A percentile compares a stretch with the other conserved stretches of the same genome.
Conservation (phyloP, 2,113 vertebrate species). For the Acrocephalus arundinaceus region DNA sequence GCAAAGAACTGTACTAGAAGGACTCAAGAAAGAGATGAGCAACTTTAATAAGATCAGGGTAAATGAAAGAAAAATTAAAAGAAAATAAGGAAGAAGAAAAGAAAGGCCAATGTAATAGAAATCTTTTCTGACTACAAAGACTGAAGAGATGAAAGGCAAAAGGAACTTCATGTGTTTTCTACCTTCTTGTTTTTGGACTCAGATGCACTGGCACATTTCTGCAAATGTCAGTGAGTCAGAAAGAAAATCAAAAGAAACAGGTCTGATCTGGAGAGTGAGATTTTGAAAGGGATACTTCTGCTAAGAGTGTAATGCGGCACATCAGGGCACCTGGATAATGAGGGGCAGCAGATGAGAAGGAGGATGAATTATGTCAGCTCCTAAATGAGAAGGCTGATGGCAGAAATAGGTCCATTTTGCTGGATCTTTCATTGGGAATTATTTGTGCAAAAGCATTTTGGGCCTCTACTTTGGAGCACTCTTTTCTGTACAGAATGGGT, state of each 20-base stretch:
- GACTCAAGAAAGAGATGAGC: constrained; percentile 12
- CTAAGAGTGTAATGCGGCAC: constrained; percentile 20
- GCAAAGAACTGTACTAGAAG: constrained; percentile 12
- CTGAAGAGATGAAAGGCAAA: constrained; percentile 66
- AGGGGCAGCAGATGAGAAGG: constrained; percentile 49
- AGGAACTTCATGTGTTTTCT: constrained; percentile 27
- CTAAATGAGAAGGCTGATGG: constrained; percentile 39
- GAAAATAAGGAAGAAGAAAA: constrained; percentile 5
- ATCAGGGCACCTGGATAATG: constrained; percentile 57
- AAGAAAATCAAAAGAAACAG: constrained; percentile 63
- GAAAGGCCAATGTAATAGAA: constrained; percentile 34
- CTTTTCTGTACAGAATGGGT: neutral
- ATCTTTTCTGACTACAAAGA: constrained; percentile 64
- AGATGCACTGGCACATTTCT: neutral
- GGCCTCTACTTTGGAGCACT: neutral
- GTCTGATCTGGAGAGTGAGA: constrained; percentile 3
- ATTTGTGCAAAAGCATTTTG: neutral
- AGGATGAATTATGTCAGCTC: neutral
- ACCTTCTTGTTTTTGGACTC: constrained; percentile 44
- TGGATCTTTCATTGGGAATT: neutral
- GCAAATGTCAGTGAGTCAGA: constrained; percentile 44
- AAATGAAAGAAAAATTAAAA: constrained; percentile 39
- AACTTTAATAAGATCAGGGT: constrained; percentile 34
- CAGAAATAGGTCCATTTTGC: neutral
- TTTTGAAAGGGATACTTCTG: constrained; percentile 30